phyloP scores from a whole-genome alignment of 2,113 vertebrate species.

The Laterallus jamaicensis region DNA sequence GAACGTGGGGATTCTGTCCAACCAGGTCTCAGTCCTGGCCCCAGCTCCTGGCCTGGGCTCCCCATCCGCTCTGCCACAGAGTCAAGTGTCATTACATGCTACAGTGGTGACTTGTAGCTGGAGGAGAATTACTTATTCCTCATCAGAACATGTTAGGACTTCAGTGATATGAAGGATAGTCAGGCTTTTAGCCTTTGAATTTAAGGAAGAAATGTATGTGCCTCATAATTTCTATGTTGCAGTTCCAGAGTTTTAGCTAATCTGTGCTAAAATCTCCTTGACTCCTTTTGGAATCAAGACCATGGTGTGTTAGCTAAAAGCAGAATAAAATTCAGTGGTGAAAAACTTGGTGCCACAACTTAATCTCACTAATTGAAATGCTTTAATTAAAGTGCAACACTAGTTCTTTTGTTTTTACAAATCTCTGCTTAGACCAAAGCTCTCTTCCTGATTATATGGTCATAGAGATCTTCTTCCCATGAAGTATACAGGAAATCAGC shows the following conservation, averaged over 20 bases:
- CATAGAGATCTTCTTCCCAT: not conserved
- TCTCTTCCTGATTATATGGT: not conserved
- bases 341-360: not conserved
- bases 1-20: not conserved
- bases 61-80: not conserved
- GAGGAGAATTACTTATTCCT: not conserved
- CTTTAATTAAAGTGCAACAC: not conserved
- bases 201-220: not conserved
- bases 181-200: not conserved
- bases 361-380: not conserved
- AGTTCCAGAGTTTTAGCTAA: not conserved
- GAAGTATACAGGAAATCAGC: not conserved
- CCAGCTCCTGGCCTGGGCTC: not conserved
- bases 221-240: not conserved
- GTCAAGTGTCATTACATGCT: not conserved
- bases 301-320: not conserved
- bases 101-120: not conserved
- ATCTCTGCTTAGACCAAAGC: not conserved
- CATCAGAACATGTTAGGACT: fast-evolving
- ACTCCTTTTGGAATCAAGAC: not conserved
- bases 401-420: not conserved
- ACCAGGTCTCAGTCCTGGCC: fast-evolving
- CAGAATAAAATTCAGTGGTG: not conserved
- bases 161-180: not conserved
- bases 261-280: not conserved